These are phyloP conservation scores for Leucopternis melanops DNA, from an alignment of 2,113 vertebrate species.

Conservation along the genomic window DNA sequence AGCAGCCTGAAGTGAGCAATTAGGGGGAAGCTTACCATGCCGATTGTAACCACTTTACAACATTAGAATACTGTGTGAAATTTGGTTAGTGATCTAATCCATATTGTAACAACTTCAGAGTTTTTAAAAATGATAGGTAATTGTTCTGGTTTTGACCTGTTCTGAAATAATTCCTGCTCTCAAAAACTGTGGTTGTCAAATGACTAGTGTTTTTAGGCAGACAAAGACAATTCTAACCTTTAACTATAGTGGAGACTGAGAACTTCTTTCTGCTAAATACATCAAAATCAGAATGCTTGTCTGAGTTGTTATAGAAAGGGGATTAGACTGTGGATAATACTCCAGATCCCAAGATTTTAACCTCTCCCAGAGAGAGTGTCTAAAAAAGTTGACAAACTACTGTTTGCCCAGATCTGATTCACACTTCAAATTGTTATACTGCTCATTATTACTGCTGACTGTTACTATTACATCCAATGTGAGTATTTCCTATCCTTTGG, in stretches of 20 bases:
- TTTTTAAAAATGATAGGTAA: background rate
- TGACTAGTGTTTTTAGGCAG: background rate
- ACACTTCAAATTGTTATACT: background rate
- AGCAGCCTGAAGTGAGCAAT: background rate
- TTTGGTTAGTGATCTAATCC: background rate
- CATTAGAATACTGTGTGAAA: background rate
- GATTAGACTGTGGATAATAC: background rate
- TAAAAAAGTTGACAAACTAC: background rate
- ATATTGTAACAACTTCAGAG: background rate
- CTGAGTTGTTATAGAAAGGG: background rate
- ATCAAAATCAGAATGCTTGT: background rate
- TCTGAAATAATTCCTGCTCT: background rate
- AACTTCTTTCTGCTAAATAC: background rate
- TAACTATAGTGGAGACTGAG: background rate
- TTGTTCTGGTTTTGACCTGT: background rate
- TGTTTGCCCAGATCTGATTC: background rate
- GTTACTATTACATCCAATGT: background rate
- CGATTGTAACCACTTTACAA: background rate
- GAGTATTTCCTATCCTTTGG: background rate
- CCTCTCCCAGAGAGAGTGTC: accelerated
- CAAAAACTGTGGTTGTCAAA: background rate
- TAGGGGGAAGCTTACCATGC: background rate
- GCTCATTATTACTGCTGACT: background rate
- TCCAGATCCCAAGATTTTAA: background rate
- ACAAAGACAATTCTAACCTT: background rate